phyloP scores from a whole-genome alignment of 2,113 vertebrate species.

The Carassius gibelio region DNA sequence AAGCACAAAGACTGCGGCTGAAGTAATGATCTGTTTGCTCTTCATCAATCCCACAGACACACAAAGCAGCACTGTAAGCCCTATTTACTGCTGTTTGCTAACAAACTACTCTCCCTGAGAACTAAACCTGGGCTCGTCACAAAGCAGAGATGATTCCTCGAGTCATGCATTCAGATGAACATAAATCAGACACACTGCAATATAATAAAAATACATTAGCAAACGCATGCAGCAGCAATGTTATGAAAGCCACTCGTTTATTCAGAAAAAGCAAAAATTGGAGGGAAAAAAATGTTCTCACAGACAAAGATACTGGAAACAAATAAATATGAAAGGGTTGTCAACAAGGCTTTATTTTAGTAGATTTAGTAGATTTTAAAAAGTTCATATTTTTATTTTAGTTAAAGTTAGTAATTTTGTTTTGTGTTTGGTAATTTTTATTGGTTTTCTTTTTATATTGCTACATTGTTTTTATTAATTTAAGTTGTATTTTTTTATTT shows the following conservation, averaged over 20 bases:
- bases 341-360: too few relatives aligned
- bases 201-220: neutral
- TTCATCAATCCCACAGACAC: neutral
- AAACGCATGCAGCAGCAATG: neutral
- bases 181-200: neutral
- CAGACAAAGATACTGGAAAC: neutral
- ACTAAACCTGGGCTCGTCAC: neutral
- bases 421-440: too few relatives aligned
- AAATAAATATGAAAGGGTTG: too few relatives aligned
- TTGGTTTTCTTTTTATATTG: too few relatives aligned
- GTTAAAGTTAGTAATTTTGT: too few relatives aligned
- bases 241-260: neutral
- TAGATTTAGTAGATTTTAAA: too few relatives aligned
- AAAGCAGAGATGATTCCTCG: neutral
- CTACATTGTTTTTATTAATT: too few relatives aligned
- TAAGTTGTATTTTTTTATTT: too few relatives aligned
- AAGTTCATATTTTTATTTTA: too few relatives aligned
- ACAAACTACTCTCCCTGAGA: neutral
- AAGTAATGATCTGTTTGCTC: constrained; percentile 24
- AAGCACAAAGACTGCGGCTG: constrained; percentile 3
- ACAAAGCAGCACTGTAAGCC: neutral
- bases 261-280: neutral
- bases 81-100: constrained; percentile 12
- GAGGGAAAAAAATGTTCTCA: neutral
- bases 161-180: neutral